Evolutionary conservation across 1,140 invertebrate species (phyloP).

Genomic region (Riptortus pedestris): DNA sequence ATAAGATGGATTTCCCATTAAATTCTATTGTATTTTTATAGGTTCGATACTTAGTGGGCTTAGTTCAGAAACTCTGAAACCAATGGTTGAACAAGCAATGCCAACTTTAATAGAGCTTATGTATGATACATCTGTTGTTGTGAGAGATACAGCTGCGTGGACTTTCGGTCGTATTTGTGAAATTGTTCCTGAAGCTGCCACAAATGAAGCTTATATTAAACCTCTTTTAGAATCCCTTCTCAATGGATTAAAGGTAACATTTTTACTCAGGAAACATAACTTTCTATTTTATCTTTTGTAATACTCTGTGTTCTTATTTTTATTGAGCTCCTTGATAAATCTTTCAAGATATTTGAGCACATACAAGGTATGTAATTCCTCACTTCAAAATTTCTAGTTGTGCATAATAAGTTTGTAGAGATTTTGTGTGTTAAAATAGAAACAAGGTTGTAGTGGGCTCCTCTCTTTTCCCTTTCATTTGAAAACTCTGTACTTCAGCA

Average conservation of each 20-base stretch:
- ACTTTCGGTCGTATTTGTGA: conserved; percentile 96
- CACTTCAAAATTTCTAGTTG: too few relatives aligned
- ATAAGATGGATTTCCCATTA: too few relatives aligned
- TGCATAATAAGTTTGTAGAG: too few relatives aligned
- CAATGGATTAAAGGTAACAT: conserved; percentile 57
- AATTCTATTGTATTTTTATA: too few relatives aligned
- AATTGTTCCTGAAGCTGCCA: conserved; percentile 88
- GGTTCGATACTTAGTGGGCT: conserved; percentile 89
- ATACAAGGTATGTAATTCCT: too few relatives aligned
- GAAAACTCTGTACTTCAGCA: too few relatives aligned
- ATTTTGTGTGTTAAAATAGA: too few relatives aligned
- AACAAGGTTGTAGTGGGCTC: too few relatives aligned
- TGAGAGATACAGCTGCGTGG: conserved; percentile 96
- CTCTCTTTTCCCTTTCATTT: too few relatives aligned
- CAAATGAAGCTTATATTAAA: conserved; percentile 76
- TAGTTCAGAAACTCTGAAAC: conserved; percentile 74
- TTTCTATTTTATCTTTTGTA: not conserved
- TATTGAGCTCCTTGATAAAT: too few relatives aligned
- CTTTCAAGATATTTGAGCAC: not conserved
- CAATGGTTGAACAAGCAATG: conserved; percentile 92
- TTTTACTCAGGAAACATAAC: not conserved
- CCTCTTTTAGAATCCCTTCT: conserved; percentile 81
- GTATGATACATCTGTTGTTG: conserved; percentile 84
- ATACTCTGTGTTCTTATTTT: not conserved
- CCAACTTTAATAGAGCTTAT: conserved; percentile 86